Conservation (phyloP, 2,797 vertebrate genomes). For the Karalla daura region DNA sequence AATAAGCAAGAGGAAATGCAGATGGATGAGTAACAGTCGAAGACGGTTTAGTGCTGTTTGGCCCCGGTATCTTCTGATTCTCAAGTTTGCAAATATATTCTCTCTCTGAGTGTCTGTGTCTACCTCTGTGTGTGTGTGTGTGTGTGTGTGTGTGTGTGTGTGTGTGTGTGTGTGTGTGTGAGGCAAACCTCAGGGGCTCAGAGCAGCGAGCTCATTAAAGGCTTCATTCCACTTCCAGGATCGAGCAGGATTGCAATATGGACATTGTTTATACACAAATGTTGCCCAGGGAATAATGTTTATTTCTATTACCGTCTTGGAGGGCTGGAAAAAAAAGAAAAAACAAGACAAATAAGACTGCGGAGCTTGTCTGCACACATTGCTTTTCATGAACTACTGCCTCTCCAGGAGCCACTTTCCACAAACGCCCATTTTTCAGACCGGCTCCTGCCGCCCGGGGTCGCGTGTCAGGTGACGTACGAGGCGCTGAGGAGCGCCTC, state of each 20-base stretch:
- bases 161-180: conserved; percentile 39
- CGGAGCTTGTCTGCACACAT: conserved; percentile 63
- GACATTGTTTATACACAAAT: conserved; percentile 84
- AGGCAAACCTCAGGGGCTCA: conserved; percentile 78
- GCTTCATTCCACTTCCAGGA: conserved; percentile 82
- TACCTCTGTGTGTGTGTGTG: conserved; percentile 37
- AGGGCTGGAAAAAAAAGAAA: conserved; percentile 19
- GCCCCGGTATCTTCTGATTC: conserved; percentile 60
- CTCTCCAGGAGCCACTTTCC: conserved; percentile 75
- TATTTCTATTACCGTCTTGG: conserved; percentile 78
- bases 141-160: conserved; percentile 45
- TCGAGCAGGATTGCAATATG: conserved; percentile 76
- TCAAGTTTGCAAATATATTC: conserved; percentile 66
- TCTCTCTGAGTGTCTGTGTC: conserved; percentile 16
- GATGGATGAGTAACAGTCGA: conserved; percentile 65
- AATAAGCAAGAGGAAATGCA: conserved; percentile 71
- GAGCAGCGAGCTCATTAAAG: conserved; percentile 84
- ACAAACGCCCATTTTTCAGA: conserved; percentile 62
- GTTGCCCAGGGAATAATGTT: conserved; percentile 82
- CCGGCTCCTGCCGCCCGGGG: conserved; percentile 41
- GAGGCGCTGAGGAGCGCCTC: too few relatives aligned
- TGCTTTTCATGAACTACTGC: conserved; percentile 78
- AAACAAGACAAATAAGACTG: conserved; percentile 37
- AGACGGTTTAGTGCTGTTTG: conserved; percentile 63
- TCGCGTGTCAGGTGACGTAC: conserved; percentile 49